A percentile compares a stretch with the other conserved stretches of the same genome.
phyloP scores from a whole-genome alignment of 2,797 vertebrate species.

The Naso thynnoides region DNA sequence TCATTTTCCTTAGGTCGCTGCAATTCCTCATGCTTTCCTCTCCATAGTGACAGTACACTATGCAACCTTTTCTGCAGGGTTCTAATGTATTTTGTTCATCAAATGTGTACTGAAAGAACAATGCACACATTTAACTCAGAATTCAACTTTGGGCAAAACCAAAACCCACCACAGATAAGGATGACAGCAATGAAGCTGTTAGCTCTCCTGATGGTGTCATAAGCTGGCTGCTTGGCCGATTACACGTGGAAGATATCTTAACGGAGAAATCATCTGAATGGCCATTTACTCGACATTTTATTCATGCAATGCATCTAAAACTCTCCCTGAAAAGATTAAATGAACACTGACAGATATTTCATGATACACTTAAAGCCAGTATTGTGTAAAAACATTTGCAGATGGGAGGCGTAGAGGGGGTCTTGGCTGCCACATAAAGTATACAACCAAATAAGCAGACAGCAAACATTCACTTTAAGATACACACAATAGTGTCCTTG shows the following conservation, averaged over 20 bases:
- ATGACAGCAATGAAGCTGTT: background rate
- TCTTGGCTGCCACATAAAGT: conserved; percentile 30
- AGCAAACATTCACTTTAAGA: conserved; percentile 47
- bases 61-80: background rate
- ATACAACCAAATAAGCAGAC: conserved; percentile 46
- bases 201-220: background rate
- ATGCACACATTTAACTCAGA: background rate
- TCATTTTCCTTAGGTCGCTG: background rate
- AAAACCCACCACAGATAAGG: background rate
- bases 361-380: conserved; percentile 3
- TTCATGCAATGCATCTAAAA: background rate
- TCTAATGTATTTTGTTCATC: background rate
- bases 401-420: conserved; percentile 30
- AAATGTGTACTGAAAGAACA: background rate
- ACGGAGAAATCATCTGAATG: background rate
- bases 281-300: background rate
- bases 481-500: conserved; percentile 38
- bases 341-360: background rate
- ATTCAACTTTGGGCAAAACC: background rate
- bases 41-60: background rate
- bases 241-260: background rate
- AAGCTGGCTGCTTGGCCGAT: background rate
- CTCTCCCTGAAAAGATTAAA: background rate
- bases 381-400: conserved; percentile 32
- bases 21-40: background rate